Base-by-base conservation (phyloP, 2,113 vertebrate genomes). In the Gobio gobio region DNA sequence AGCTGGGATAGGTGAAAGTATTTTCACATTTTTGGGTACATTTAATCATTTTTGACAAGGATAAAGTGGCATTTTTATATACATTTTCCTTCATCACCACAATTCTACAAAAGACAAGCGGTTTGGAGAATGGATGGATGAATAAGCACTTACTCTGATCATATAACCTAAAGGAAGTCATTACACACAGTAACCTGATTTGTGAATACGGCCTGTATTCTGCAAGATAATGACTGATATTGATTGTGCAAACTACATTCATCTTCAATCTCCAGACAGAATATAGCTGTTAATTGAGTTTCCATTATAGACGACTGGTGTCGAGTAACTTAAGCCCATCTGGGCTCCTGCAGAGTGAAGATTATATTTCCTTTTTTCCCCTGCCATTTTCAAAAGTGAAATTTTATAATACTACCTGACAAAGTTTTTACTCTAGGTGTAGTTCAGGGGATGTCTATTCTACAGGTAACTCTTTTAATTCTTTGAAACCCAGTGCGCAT, bases 241-340 rank as follows among this genome's bases (percentile, higher is more conserved):
- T 13, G 73, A 85, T 83, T 76, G 24, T 33, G 61, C 40, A 73
- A 43, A 54, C 40, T 77, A 47, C 33, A 64, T 49, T 64, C 61
- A 47, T 89, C 70, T 84, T 83, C 74, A 76, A 83, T 86, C 73
- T 82, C 12, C 36, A 81, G 64, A 64, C 77, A 84, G 82, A 76
- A 89, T 82, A 88, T 84, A 29, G 70, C 40, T 79, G 86, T 83
- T 88, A 88, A 90, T 85, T 87, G 83, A 86, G 86, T 82, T 75
- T 80, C 68, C 78, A 80, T 49, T 66, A 40, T 26, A 54, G 12
- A 85, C 1, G 5, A 86, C 59, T 73, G 29, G 40, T 56, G 5
- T 78, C 70, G 54, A 79, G 88, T 86, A 59, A 87, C 58, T 83
- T 83, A 45, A n/a, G 63, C 81, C 74, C 63, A 70, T 78, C 66